Percentiles rank a stretch among this genome's conserved stretches.
These are phyloP conservation scores for Eupithecia subumbrata DNA, from an alignment of 2,888 invertebrate genomes.

Conservation along the genomic window DNA sequence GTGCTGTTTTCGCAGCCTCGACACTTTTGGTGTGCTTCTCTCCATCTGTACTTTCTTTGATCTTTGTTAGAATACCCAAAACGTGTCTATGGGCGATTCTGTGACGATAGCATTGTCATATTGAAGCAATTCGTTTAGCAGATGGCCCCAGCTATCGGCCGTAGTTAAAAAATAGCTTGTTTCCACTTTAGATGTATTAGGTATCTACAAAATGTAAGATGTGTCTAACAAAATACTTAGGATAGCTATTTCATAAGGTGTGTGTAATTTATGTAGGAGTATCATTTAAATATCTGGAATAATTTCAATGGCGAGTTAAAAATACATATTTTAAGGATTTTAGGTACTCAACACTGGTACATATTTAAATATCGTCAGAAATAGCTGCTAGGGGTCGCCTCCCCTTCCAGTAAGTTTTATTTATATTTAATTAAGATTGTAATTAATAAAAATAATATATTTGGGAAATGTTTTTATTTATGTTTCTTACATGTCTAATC, in stretches of 20 bases:
- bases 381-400: background rate
- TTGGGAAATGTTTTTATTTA: constrained; percentile 16
- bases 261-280: background rate
- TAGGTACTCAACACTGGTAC: constrained; percentile 7
- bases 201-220: background rate
- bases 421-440: constrained; percentile 28
- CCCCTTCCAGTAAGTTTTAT: constrained; percentile 26
- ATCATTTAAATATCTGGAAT: background rate
- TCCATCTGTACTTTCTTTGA: background rate
- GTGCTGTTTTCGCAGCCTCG: background rate
- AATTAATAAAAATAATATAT: constrained; percentile 35
- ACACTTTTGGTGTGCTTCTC: background rate
- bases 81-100: background rate
- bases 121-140: background rate
- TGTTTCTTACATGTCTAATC: no score
- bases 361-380: constrained; percentile 11
- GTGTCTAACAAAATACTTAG: background rate
- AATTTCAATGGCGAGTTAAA: background rate
- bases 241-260: background rate
- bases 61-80: background rate
- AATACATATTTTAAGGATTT: constrained; percentile 4
- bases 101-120: background rate
- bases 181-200: background rate
- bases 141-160: background rate
- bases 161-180: background rate